Percentiles rank a stretch among this genome's conserved stretches.
Conservation (phyloP, 2,888 invertebrate species). For the Parasteatoda lunata region DNA sequence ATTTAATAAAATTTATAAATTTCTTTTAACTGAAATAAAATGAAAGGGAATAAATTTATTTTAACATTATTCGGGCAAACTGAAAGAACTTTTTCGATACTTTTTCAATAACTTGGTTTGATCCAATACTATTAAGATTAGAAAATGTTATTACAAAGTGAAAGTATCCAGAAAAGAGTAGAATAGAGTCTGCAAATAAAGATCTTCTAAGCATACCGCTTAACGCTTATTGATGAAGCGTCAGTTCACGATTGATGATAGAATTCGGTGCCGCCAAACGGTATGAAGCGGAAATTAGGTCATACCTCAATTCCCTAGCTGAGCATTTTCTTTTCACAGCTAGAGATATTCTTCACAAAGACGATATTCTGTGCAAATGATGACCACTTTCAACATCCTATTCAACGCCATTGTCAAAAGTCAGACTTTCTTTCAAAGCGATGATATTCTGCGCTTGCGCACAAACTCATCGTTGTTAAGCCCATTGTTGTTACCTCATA, state of each 20-base stretch:
- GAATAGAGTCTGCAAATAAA: conserved; percentile 18
- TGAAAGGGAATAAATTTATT: no score
- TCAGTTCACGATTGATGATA: conserved; percentile 23
- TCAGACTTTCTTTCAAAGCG: neutral
- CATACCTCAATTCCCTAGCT: conserved; percentile 9
- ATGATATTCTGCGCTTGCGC: no score
- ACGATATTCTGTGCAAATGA: neutral
- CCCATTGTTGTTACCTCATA: no score
- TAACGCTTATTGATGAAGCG: conserved; percentile 38
- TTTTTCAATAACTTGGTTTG: no score
- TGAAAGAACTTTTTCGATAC: no score
- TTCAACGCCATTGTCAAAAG: neutral
- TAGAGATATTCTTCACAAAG: conserved; percentile 29
- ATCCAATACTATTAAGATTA: no score
- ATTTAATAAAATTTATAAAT: no score
- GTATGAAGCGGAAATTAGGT: conserved; percentile 48
- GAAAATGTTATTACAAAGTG: no score
- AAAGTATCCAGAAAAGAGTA: neutral
- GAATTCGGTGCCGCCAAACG: conserved; percentile 30
- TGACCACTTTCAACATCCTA: neutral
- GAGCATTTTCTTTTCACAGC: conserved; percentile 24
- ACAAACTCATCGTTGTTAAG: no score
- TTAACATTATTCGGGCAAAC: no score
- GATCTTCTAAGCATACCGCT: conserved; percentile 11
- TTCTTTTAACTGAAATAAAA: no score